phyloP scores from a whole-genome alignment of 2,797 vertebrate genomes.

The Yasuhikotakia modesta region DNA sequence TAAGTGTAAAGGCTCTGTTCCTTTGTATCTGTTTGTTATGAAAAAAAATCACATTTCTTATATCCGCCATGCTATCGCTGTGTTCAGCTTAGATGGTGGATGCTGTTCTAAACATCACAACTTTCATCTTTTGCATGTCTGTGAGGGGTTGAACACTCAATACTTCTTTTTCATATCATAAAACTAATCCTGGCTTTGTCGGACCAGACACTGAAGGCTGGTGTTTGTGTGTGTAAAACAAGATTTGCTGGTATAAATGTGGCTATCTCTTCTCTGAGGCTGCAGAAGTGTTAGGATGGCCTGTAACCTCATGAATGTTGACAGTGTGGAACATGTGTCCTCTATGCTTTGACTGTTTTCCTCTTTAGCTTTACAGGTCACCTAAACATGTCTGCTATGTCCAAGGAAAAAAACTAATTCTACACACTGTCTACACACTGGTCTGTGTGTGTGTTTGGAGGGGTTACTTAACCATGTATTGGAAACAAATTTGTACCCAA shows the following conservation, averaged over 20 bases:
- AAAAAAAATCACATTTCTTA: constrained; percentile 1
- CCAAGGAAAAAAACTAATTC: constrained; percentile 28
- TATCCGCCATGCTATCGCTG: not conserved
- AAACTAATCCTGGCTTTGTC: constrained; percentile 47
- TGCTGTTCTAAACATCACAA: not conserved
- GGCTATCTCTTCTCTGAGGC: constrained; percentile 46
- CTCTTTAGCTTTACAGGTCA: constrained; percentile 66
- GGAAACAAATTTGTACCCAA: no score
- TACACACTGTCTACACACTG: constrained; percentile 16
- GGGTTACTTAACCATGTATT: no score
- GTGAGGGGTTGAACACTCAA: constrained; percentile 23
- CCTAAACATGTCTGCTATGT: constrained; percentile 59
- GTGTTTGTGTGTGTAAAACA: constrained; percentile 44
- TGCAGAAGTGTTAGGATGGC: constrained; percentile 56
- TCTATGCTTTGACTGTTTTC: constrained; percentile 60
- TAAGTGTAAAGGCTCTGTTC: not conserved
- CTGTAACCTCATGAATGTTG: constrained; percentile 64
- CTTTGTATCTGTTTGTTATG: not conserved
- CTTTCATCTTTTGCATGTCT: constrained; percentile 1
- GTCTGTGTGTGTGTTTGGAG: constrained; percentile 7
- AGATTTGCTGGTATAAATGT: constrained; percentile 49
- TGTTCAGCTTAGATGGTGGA: constrained; percentile 14
- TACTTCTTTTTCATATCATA: constrained; percentile 15
- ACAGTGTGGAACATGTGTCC: constrained; percentile 73
- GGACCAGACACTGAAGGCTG: constrained; percentile 24